Evolutionary conservation across 1,140 invertebrate species (phyloP).

Genomic region (Drosophila bocki): DNA sequence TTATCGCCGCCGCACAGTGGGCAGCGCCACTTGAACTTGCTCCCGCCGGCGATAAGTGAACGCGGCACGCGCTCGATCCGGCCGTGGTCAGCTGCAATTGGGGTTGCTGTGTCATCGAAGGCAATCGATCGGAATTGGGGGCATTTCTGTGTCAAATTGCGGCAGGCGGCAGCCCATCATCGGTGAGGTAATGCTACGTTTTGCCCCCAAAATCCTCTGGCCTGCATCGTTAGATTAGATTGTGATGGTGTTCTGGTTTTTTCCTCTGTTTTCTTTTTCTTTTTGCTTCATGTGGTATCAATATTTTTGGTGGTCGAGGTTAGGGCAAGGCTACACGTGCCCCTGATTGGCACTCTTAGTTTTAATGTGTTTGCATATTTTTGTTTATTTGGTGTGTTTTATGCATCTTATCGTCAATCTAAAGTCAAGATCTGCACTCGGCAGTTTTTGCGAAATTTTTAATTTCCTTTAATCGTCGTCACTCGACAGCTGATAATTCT

Average conservation of each 20-base stretch:
- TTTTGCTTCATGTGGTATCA: constrained; percentile 23
- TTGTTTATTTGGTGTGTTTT: constrained; percentile 5
- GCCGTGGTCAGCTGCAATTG: constrained; percentile 50
- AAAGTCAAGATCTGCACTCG: constrained; percentile 17
- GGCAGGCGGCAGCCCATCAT: constrained; percentile 1
- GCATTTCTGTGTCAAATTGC: constrained; percentile 12
- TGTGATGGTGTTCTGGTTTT: constrained; percentile 31
- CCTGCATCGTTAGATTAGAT: constrained; percentile 57
- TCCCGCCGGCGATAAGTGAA: constrained; percentile 47
- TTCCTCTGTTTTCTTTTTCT: constrained; percentile 24
- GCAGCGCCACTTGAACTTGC: constrained; percentile 59
- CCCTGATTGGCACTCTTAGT: constrained; percentile 16
- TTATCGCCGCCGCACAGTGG: constrained; percentile 10
- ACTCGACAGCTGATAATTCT: constrained; percentile 27
- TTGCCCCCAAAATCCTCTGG: not conserved
- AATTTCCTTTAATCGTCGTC: constrained; percentile 25
- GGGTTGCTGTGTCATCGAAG: constrained; percentile 33
- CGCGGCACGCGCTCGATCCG: constrained; percentile 48
- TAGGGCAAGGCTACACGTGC: constrained; percentile 61
- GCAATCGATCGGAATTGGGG: constrained; percentile 13
- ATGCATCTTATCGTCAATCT: constrained; percentile 17
- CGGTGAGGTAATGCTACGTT: constrained; percentile 4
- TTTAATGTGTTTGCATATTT: constrained; percentile 17
- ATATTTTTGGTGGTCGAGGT: constrained; percentile 42
- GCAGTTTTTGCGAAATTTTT: not conserved